phyloP scores from a whole-genome alignment of 2,113 vertebrate genomes.

The Cephalopholis sonnerati region DNA sequence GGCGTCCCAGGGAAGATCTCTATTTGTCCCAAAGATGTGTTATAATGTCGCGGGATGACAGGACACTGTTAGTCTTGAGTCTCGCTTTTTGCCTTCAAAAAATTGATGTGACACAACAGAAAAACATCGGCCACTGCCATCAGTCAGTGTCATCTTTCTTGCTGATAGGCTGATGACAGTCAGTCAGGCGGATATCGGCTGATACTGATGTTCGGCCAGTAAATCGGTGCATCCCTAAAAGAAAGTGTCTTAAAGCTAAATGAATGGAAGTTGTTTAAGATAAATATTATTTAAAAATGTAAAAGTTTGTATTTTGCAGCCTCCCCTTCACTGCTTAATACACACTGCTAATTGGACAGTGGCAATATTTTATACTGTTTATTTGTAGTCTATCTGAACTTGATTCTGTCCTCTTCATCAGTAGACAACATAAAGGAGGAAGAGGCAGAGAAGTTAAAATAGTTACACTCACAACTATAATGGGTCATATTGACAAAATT shows the following conservation, averaged over 20 bases:
- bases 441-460: neutral
- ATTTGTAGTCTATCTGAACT: neutral
- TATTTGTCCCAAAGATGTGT: too few species aligned
- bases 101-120: too few species aligned
- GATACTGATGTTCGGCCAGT: too few species aligned
- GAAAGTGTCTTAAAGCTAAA: neutral
- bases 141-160: too few species aligned
- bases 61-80: too few species aligned
- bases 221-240: too few species aligned
- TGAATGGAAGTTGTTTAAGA: neutral
- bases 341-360: neutral
- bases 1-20: too few species aligned
- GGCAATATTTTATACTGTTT: neutral
- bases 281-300: neutral
- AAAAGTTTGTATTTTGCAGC: conserved; percentile 4
- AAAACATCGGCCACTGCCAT: too few species aligned
- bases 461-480: neutral
- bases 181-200: too few species aligned
- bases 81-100: too few species aligned
- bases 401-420: conserved; percentile 21
- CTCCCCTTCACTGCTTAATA: neutral
- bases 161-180: too few species aligned
- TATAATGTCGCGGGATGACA: too few species aligned
- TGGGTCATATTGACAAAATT: neutral
- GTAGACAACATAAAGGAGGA: neutral